phyloP scores from a whole-genome alignment of 2,888 invertebrate genomes.

The Drosophila pseudotalamancana region DNA sequence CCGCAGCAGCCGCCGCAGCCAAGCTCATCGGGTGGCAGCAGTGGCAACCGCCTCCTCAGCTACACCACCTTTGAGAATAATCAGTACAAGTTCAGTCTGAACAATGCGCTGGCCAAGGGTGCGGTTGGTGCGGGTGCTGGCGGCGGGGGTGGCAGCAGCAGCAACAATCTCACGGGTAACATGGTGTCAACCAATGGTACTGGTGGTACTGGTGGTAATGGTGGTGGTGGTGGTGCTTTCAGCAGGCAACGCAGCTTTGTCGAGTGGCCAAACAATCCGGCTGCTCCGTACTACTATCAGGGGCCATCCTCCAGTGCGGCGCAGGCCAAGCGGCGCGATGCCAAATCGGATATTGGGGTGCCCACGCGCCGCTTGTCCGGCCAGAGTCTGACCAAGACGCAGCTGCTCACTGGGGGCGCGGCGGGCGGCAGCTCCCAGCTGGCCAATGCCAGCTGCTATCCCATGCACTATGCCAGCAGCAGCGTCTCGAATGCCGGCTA shows the following conservation, averaged over 20 bases:
- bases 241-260: constrained; percentile 78
- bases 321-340: constrained; percentile 80
- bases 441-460: constrained; percentile 76
- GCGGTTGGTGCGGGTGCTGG: constrained; percentile 41
- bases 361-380: constrained; percentile 81
- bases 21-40: constrained; percentile 5
- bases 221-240: constrained; percentile 60
- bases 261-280: constrained; percentile 82
- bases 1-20: constrained; percentile 11
- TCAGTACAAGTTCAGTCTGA: constrained; percentile 84
- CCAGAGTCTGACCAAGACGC: constrained; percentile 80
- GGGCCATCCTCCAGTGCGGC: constrained; percentile 68
- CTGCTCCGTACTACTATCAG: constrained; percentile 81
- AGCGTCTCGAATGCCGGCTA: constrained; percentile 50
- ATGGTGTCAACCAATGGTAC: constrained; percentile 28
- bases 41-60: constrained; percentile 82
- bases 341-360: constrained; percentile 84
- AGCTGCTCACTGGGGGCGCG: constrained; percentile 75
- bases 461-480: constrained; percentile 74
- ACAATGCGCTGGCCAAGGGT: constrained; percentile 78
- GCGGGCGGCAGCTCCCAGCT: constrained; percentile 62
- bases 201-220: constrained; percentile 50
- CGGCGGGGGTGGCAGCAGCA: constrained; percentile 58
- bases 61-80: constrained; percentile 84
- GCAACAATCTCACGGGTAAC: constrained; percentile 74